Conservation (phyloP, 2,797 vertebrate species). For the Australoheros facetus region DNA sequence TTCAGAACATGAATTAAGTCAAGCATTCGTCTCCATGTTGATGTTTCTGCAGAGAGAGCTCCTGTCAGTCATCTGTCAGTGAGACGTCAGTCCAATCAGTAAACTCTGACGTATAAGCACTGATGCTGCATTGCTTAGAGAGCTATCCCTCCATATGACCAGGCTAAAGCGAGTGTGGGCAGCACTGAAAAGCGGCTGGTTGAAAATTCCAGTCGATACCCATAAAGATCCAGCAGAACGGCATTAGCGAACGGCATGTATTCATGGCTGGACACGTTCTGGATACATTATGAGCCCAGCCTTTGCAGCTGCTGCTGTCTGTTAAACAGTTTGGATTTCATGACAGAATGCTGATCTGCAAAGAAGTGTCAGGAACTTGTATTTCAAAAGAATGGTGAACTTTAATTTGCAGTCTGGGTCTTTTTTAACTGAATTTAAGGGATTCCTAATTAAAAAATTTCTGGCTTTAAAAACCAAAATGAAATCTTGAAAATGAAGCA, state of each 20-base stretch:
- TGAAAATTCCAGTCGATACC: neutral
- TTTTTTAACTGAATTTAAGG: neutral
- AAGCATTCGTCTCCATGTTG: neutral
- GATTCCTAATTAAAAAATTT: neutral
- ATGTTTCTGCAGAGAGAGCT: neutral
- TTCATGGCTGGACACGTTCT: neutral
- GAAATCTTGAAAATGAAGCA: neutral
- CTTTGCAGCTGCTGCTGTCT: neutral
- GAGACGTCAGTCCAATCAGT: neutral
- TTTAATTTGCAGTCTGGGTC: neutral
- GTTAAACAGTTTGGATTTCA: neutral
- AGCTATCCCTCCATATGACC: neutral
- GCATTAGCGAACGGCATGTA: neutral
- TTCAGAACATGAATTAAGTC: neutral
- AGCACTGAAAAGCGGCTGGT: neutral
- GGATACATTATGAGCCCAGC: neutral
- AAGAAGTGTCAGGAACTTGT: neutral
- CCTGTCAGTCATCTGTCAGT: constrained; percentile 17
- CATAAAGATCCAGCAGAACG: neutral
- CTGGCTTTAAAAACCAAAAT: neutral
- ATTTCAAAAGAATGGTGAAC: neutral
- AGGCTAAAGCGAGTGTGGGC: neutral
- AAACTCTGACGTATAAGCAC: neutral
- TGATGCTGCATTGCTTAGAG: neutral
- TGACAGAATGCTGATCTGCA: neutral